phyloP scores from a whole-genome alignment of 2,113 vertebrate species.

The Gavialis gangeticus region DNA sequence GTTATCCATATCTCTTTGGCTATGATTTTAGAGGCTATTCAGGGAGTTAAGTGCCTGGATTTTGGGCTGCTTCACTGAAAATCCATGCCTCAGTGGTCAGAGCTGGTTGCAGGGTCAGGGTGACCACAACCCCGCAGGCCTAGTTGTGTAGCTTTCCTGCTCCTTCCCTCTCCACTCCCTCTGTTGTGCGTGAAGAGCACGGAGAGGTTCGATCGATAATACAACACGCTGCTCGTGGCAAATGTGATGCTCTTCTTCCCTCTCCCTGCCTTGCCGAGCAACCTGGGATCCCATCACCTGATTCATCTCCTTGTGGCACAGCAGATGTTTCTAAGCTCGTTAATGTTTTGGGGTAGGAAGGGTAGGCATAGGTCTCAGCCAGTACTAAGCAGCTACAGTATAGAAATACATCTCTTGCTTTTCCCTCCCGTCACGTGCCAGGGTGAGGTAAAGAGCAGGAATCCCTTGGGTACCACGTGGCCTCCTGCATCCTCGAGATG shows the following conservation, averaged over 20 bases:
- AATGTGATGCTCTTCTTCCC: background rate
- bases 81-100: background rate
- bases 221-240: background rate
- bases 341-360: background rate
- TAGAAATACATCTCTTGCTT: background rate
- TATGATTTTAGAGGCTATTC: background rate
- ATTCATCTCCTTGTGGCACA: background rate
- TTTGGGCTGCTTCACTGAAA: background rate
- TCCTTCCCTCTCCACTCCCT: background rate
- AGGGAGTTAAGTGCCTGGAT: background rate
- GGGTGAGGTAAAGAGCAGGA: background rate
- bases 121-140: background rate
- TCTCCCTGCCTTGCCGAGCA: background rate
- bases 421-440: background rate
- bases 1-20: background rate
- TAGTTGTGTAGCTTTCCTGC: background rate
- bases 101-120: background rate
- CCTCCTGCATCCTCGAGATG: background rate
- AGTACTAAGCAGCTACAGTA: background rate
- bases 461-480: background rate
- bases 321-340: background rate
- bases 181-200: accelerated
- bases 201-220: background rate
- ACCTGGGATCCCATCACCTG: background rate
- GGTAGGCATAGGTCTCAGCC: background rate